Evolutionary conservation across 2,888 invertebrate species (phyloP).

Genomic region (Isoperla grammatica): DNA sequence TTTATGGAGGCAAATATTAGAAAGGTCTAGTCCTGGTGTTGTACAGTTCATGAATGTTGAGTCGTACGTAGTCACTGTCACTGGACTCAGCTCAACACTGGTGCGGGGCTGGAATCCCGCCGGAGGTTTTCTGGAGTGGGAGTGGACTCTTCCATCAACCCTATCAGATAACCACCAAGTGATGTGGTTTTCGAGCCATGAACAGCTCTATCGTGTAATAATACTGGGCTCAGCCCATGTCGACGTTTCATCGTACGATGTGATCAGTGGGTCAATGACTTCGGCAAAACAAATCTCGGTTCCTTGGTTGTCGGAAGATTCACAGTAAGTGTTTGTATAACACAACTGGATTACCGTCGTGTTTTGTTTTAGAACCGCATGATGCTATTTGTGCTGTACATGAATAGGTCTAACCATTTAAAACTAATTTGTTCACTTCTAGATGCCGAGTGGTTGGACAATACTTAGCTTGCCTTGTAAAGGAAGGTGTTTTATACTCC

Average conservation of each 20-base stretch:
- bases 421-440: constrained; percentile 37
- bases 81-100: constrained; percentile 61
- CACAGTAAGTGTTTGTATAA: constrained; percentile 38
- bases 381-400: neutral
- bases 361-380: neutral
- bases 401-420: too few relatives aligned
- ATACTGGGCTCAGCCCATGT: constrained; percentile 57
- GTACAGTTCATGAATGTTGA: constrained; percentile 61
- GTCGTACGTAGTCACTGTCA: constrained; percentile 63
- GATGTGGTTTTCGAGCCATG: constrained; percentile 54
- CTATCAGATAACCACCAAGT: constrained; percentile 8
- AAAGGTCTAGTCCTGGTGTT: constrained; percentile 55
- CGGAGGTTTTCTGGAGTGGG: constrained; percentile 51
- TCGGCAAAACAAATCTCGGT: constrained; percentile 55
- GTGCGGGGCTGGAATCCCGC: constrained; percentile 75
- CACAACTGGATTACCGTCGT: constrained; percentile 45
- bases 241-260: constrained; percentile 58
- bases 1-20: constrained; percentile 79
- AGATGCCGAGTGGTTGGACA: constrained; percentile 59
- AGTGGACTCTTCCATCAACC: constrained; percentile 36
- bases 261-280: constrained; percentile 53
- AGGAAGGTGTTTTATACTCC: constrained; percentile 53
- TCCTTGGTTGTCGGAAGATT: constrained; percentile 49
- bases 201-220: constrained; percentile 55
- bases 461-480: constrained; percentile 60